Percentiles rank a stretch among this genome's conserved stretches.
phyloP scores from a whole-genome alignment of 2,113 vertebrate genomes.

The Egretta garzetta region DNA sequence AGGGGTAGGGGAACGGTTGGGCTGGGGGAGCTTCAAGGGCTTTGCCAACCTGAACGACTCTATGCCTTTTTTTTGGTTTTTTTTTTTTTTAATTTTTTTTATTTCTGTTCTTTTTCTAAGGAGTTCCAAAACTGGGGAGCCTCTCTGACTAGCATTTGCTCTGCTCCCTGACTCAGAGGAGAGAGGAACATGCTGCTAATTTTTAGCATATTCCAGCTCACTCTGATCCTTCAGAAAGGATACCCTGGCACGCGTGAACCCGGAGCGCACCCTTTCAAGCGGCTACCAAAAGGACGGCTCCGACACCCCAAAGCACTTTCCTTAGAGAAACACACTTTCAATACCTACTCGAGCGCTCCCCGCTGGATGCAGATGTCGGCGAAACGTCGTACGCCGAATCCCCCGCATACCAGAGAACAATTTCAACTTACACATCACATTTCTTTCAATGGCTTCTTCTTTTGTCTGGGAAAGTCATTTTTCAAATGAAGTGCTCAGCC shows the following conservation, averaged over 20 bases:
- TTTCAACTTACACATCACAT: background rate
- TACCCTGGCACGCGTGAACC: background rate
- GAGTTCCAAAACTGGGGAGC: background rate
- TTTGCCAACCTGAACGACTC: too few relatives aligned
- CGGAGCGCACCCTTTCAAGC: slow-evolving; percentile 1
- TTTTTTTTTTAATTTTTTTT: background rate
- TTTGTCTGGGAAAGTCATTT: slow-evolving; percentile 72
- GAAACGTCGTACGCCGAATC: slow-evolving; percentile 19
- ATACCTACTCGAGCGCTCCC: slow-evolving; percentile 39
- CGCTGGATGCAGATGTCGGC: slow-evolving; percentile 44
- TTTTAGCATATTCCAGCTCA: slow-evolving; percentile 16
- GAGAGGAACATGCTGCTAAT: background rate
- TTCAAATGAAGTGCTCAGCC: slow-evolving; percentile 52
- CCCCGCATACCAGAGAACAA: slow-evolving; percentile 48
- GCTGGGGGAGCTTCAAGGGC: too few relatives aligned
- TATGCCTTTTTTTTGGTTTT: too few relatives aligned
- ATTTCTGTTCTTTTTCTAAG: background rate
- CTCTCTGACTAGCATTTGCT: background rate
- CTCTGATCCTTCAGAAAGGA: background rate
- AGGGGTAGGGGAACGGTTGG: too few relatives aligned
- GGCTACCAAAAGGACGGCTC: background rate
- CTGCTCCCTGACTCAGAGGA: background rate
- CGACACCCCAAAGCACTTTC: slow-evolving; percentile 25
- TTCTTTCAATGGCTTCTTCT: slow-evolving; percentile 12
- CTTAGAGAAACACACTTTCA: slow-evolving; percentile 40